These are phyloP conservation scores for Dynastes grantii DNA, from an alignment of 2,888 invertebrate species.

Conservation along the genomic window DNA sequence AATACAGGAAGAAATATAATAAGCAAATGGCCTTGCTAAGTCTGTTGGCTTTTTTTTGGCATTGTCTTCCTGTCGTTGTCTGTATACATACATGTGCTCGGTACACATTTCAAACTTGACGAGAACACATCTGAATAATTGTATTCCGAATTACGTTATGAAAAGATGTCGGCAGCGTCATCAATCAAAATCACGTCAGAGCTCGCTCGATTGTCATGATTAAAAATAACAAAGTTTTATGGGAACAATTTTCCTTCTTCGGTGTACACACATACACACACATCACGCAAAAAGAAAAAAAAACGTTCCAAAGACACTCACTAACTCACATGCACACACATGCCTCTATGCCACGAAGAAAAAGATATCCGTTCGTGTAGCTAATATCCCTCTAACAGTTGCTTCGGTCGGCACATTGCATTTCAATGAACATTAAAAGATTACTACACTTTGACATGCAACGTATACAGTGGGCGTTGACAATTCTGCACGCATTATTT, in stretches of 20 bases:
- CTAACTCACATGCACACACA: conserved; percentile 5
- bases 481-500: conserved; percentile 68
- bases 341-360: conserved; percentile 17
- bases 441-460: conserved; percentile 68
- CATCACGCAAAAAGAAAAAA: conserved; percentile 10
- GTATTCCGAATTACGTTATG: conserved; percentile 50
- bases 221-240: conserved; percentile 52
- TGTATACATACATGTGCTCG: conserved; percentile 22
- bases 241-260: conserved; percentile 49
- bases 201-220: conserved; percentile 50
- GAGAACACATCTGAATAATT: conserved; percentile 48
- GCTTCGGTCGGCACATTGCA: conserved; percentile 50
- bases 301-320: conserved; percentile 35
- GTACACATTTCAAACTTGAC: conserved; percentile 46
- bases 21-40: conserved; percentile 17
- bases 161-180: conserved; percentile 51
- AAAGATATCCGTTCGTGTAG: conserved; percentile 45
- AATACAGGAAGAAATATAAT: not conserved
- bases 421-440: conserved; percentile 67
- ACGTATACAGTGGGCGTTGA: conserved; percentile 67
- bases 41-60: conserved; percentile 22
- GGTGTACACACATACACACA: not conserved
- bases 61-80: conserved; percentile 35
- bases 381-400: conserved; percentile 51
- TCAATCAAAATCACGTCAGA: conserved; percentile 52